Evolutionary conservation across 2,113 vertebrate genomes (phyloP), one percentile per base, ranked within the genome.

Genomic region (Alethe castanea): DNA sequence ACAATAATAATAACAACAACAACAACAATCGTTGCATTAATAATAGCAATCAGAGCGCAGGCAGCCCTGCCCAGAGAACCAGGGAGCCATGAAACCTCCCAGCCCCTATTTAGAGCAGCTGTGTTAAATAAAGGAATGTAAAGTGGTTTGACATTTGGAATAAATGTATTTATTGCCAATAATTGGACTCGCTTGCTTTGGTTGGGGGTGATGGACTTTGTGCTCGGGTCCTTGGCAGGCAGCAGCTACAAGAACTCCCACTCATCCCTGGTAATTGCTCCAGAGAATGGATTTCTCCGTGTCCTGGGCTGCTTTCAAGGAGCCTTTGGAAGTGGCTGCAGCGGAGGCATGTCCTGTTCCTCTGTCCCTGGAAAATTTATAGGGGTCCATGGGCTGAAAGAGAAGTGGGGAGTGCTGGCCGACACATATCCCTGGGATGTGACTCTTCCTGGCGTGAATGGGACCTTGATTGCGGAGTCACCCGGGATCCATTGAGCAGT

Each of bases 1-100:
- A 92, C 87, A 88, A 92, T 95, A 94, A 94, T 96, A 93, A 96
- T 94, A 95, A 96, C 76, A 95, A 89, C 40, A 40, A 89, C 40
- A 40, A 40, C 84, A 85, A 77, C 70, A 57, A 73, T 48, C 20
- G 6, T 69, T 35, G 12, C 20, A 2, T 59, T 77, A 93, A 88
- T 80, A 92, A 93, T 59, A 86, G 88, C 33, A 56, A 48, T 35
- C 48, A 52, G 78, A 80, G 62, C 45, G 29, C 31, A 14, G 31
- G 29, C 93, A 36, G 80, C 86, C 40, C 91, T 56, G 76, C 86
- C 14, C 17, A 18, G 53, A 76, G 70, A 92, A 5, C 48, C 35
- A 6, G 65, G 90, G 59, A 92, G 62, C 70, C 87, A 7, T 12
- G 78, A 57, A 90, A 19, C 52, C 44, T 47, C 76, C 23, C 60